These are phyloP conservation scores for Sylvilagus bachmani DNA, from an alignment of 2,113 vertebrate genomes.

Conservation along the genomic window DNA sequence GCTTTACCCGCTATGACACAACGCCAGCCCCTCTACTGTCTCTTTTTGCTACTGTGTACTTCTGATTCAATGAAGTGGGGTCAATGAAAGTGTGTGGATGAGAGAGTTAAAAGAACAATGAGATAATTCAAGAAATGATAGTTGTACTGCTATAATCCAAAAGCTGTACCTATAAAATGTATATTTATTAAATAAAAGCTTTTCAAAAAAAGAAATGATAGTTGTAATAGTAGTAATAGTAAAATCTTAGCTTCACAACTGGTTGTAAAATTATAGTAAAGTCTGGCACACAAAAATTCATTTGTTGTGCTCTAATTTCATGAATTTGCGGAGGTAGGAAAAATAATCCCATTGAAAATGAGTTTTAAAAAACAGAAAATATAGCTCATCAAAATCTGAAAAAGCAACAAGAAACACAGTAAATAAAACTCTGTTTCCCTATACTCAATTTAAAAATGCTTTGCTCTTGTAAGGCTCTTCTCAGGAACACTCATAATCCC, in stretches of 20 bases:
- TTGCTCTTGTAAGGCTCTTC: constrained; percentile 33
- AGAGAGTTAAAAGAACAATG: constrained; percentile 37
- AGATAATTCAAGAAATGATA: constrained; percentile 21
- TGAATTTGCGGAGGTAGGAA: not conserved
- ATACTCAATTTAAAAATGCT: constrained; percentile 19
- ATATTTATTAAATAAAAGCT: too few relatives aligned
- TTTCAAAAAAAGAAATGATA: not conserved
- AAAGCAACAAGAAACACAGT: not conserved
- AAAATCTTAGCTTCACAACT: constrained; percentile 55
- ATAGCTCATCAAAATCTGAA: constrained; percentile 40
- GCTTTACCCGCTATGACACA: too few relatives aligned
- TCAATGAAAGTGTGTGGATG: constrained; percentile 15
- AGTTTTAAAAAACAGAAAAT: constrained; percentile 1
- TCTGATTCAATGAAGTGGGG: constrained; percentile 42
- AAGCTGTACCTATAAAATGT: too few relatives aligned
- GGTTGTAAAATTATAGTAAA: constrained; percentile 46
- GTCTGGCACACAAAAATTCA: constrained; percentile 15
- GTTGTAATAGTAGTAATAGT: not conserved
- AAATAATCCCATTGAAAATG: not conserved
- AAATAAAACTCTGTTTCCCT: constrained; percentile 9
- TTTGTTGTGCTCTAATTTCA: constrained; percentile 30
- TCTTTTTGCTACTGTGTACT: not conserved
- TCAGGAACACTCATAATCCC: not conserved
- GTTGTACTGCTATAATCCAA: too few relatives aligned
- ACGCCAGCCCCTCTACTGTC: not conserved